phyloP scores from a whole-genome alignment of 2,888 invertebrate genomes.

The Cylloceria caligata region DNA sequence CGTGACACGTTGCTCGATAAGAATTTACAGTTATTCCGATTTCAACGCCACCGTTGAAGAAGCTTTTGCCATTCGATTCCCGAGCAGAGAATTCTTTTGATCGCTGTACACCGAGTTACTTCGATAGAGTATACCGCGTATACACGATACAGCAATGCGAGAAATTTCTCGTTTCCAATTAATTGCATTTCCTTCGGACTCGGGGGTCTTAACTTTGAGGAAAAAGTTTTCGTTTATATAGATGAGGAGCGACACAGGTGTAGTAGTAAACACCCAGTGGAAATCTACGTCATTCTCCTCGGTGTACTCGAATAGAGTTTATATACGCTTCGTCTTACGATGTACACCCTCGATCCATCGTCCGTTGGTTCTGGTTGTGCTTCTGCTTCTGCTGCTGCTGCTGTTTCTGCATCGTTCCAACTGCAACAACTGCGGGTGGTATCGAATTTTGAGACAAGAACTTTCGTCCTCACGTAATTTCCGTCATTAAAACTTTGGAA shows the following conservation, averaged over 20 bases:
- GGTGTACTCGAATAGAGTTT: slow-evolving; percentile 36
- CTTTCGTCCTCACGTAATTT: slow-evolving; percentile 65
- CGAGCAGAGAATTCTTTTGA: slow-evolving; percentile 51
- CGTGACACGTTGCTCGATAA: background rate
- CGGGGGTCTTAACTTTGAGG: slow-evolving; percentile 8
- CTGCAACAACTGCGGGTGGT: slow-evolving; percentile 37
- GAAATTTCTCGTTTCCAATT: slow-evolving; percentile 41
- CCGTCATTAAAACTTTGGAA: slow-evolving; percentile 67
- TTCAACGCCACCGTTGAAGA: background rate
- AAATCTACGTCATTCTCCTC: slow-evolving; percentile 40
- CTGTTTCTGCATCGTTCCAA: slow-evolving; percentile 21
- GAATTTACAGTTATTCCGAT: background rate
- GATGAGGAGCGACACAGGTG: background rate
- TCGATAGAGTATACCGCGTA: slow-evolving; percentile 23
- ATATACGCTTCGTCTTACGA: slow-evolving; percentile 27
- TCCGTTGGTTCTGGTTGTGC: no score
- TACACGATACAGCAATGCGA: background rate
- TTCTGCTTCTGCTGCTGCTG: no score
- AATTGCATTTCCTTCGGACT: slow-evolving; percentile 54
- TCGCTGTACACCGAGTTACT: slow-evolving; percentile 43
- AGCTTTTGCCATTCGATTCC: slow-evolving; percentile 21
- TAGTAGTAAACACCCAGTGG: slow-evolving; percentile 37
- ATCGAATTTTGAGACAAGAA: slow-evolving; percentile 65
- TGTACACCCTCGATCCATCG: slow-evolving; percentile 6
- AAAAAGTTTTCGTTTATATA: slow-evolving; percentile 43